Evolutionary conservation across 2,797 vertebrate genomes (phyloP).

Genomic region (Remorina albescens): DNA sequence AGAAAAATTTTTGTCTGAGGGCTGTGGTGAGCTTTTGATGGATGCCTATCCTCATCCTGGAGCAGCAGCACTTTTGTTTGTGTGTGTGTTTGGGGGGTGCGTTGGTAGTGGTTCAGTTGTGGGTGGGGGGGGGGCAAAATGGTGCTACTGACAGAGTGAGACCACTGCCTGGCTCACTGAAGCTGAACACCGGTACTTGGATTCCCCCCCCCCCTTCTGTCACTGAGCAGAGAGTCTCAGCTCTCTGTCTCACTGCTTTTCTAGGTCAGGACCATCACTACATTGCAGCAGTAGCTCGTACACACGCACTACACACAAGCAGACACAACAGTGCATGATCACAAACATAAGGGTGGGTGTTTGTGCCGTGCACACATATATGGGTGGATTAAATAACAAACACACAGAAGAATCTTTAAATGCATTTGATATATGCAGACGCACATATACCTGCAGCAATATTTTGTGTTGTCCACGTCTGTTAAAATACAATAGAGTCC

Average conservation of each 20-base stretch:
- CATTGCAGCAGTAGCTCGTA: constrained; percentile 51
- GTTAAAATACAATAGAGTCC: not conserved
- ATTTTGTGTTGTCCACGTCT: constrained; percentile 22
- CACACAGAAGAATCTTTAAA: constrained; percentile 4
- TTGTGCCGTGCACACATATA: constrained; percentile 5
- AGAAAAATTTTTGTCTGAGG: constrained; percentile 51
- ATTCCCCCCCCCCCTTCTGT: constrained; percentile 72
- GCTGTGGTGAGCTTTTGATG: constrained; percentile 66
- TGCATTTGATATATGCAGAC: not conserved
- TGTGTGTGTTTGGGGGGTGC: not conserved
- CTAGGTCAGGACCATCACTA: constrained; percentile 78
- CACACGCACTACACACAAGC: constrained; percentile 9
- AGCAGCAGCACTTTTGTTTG: constrained; percentile 37
- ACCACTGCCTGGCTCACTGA: constrained; percentile 62
- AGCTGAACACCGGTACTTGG: constrained; percentile 58
- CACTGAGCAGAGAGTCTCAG: constrained; percentile 56
- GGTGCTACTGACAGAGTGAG: constrained; percentile 57
- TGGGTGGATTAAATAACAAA: not conserved
- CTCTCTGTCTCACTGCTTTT: constrained; percentile 76
- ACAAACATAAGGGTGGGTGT: constrained; percentile 2
- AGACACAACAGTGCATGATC: constrained; percentile 16
- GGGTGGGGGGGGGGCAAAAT: not conserved
- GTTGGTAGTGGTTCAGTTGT: not conserved
- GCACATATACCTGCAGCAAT: constrained; percentile 7
- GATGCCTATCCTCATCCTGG: constrained; percentile 56